Conservation (phyloP, 2,797 vertebrate species). For the Dermochelys coriacea region DNA sequence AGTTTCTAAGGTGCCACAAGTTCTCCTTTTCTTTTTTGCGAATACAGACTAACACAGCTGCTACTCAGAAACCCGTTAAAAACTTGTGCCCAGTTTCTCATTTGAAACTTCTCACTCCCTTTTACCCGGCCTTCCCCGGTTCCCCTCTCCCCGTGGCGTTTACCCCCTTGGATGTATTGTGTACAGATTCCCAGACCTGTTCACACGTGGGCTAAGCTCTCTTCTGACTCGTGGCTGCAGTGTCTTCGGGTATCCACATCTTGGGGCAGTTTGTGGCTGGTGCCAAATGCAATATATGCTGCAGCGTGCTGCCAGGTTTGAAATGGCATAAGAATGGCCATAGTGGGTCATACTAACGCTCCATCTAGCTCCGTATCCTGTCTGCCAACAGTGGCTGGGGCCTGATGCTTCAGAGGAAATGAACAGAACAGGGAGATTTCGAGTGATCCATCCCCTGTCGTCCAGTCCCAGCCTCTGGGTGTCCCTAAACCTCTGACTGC, state of each 20-base stretch:
- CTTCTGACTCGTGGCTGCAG: neutral
- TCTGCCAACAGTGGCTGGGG: neutral
- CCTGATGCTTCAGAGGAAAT: neutral
- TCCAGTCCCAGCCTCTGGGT: neutral
- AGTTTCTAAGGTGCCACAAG: no score
- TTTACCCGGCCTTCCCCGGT: neutral
- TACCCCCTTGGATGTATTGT: neutral
- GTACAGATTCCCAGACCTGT: neutral
- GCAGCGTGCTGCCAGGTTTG: neutral
- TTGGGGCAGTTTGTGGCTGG: neutral
- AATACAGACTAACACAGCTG: no score
- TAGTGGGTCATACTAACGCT: neutral
- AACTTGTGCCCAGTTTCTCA: neutral
- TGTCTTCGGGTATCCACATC: neutral
- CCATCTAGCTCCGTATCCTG: neutral
- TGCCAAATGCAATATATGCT: neutral
- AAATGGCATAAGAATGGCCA: neutral
- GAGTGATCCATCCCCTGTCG: neutral
- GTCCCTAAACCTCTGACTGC: no score
- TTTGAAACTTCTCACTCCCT: neutral
- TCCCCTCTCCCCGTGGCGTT: neutral
- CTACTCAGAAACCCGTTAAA: no score
- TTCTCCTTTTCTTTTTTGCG: no score
- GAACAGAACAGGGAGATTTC: neutral
- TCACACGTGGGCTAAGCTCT: neutral